Evolutionary conservation across 2,888 invertebrate species (phyloP).

Genomic region (Tridacna crocea): DNA sequence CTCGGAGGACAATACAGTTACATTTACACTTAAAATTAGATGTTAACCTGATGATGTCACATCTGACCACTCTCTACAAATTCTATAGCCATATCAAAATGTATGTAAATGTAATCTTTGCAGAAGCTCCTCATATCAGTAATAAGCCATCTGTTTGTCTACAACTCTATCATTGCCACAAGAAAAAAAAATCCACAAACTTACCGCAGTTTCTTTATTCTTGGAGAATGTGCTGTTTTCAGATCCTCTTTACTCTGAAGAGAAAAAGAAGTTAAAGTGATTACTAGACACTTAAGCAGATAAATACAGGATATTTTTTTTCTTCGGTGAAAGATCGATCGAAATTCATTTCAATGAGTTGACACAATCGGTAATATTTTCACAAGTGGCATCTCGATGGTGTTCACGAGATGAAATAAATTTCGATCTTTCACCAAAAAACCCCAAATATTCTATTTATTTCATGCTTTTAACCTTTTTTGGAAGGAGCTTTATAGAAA

Average conservation of each 20-base stretch:
- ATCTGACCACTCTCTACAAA: no score
- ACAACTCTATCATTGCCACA: background rate
- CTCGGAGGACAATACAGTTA: no score
- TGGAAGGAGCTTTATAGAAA: no score
- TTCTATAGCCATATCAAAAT: background rate
- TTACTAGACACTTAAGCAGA: background rate
- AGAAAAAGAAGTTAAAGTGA: background rate
- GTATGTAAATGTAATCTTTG: background rate
- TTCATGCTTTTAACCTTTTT: no score
- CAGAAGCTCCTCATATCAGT: background rate
- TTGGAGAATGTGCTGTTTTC: conserved; percentile 62
- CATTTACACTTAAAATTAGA: no score
- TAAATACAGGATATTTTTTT: background rate
- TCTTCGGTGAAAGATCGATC: background rate
- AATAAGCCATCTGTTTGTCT: background rate
- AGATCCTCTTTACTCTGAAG: conserved; percentile 72
- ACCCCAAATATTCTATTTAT: no score
- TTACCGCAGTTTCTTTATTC: conserved; percentile 67
- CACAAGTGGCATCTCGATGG: no score
- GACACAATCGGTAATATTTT: no score
- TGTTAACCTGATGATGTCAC: no score
- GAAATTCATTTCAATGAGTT: no score
- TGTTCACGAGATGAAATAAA: no score
- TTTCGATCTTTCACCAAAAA: no score
- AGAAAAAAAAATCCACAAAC: background rate